These are phyloP conservation scores for Strix aluco DNA, from an alignment of 2,113 vertebrate species.

Conservation along the genomic window DNA sequence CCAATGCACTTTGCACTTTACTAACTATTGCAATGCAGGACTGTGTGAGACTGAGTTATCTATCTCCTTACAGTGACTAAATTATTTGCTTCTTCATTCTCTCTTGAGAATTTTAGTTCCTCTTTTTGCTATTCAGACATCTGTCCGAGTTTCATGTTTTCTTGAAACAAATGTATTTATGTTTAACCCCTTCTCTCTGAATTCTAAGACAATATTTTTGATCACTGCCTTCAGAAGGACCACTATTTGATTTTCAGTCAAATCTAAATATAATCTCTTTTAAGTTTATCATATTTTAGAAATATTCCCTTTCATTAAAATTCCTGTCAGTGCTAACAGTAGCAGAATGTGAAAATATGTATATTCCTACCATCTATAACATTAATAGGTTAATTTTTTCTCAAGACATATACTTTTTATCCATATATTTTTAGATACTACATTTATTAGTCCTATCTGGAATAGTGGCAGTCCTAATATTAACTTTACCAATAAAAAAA, in stretches of 20 bases:
- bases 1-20: not conserved
- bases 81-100: not conserved
- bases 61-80: not conserved
- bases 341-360: not conserved
- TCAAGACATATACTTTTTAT: not conserved
- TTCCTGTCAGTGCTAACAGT: not conserved
- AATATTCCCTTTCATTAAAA: not conserved
- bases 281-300: not conserved
- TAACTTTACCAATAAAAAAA: not conserved
- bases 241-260: not conserved
- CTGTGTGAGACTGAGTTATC: not conserved
- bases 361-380: not conserved
- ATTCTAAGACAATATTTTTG: not conserved
- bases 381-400: not conserved
- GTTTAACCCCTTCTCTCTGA: not conserved
- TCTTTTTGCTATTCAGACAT: not conserved
- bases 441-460: not conserved
- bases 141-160: not conserved
- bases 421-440: not conserved
- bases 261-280: not conserved
- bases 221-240: not conserved
- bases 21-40: not conserved
- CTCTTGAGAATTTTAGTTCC: not conserved
- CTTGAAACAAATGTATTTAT: not conserved
- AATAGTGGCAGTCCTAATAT: not conserved